Evolutionary conservation across 2,797 vertebrate genomes (phyloP), one percentile per base, ranked within the genome.

Genomic region (Aldrovandia affinis): DNA sequence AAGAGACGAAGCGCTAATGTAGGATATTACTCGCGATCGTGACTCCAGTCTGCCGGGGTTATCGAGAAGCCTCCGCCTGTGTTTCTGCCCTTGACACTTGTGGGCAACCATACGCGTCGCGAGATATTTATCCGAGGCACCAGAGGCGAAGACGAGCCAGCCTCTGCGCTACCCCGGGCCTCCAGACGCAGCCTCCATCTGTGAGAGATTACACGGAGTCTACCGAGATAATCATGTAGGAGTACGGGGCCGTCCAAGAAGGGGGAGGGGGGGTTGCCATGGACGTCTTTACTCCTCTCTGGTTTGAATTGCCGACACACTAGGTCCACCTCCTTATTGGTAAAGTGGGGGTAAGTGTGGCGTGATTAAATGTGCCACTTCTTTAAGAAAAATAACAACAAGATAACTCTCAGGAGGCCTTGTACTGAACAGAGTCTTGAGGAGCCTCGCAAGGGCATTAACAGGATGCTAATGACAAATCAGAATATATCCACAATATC

Each of bases 31-130:
- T 33, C 20, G 30, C 86, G 84, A 91, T 81, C 87, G 87, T 87
- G 88, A 93, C 90, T 93, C 89, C 91, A 89, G 88, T 93, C 90
- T 93, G 91, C 91, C 92, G 93, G 94, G 77, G 94, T 95, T 93
- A 94, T 90, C 87, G 88, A 89, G 90, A 92, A n/a, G n/a, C n/a
- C n/a, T 52, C 42, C 57, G 33, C 33, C 61, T 15, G 3, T 33
- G 8, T 50, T n/a, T 50, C 30, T 39, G 33, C n/a, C 70, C 70
- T 42, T 15, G 30, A 39, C 39, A 57, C 75, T 52, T 47, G 22
- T 15, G 55, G 4, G 30, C 47, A 50, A 20, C 28, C 28, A 22
- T 33, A 39, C 20, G 61, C 86, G 44, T 87, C 89, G 92, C 93
- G 89, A 84, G 83, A 88, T 75, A 84, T 86, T 90, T 85, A 91